Evolutionary conservation across 2,888 invertebrate genomes (phyloP).

Genomic region (Crossocerus cetratus): DNA sequence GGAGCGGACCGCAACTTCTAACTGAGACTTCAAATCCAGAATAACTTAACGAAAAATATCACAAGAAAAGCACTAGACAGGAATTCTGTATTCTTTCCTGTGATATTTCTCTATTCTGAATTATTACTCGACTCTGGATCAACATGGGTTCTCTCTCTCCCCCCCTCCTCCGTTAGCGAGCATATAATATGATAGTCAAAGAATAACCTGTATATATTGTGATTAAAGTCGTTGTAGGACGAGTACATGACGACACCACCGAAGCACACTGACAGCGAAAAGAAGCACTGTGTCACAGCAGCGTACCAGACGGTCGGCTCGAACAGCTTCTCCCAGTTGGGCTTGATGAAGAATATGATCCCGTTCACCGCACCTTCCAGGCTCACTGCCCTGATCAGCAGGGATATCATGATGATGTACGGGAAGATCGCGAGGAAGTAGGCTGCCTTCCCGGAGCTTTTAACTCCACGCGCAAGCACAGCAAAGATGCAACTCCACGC

Average conservation of each 20-base stretch:
- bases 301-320: constrained; percentile 82
- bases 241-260: constrained; percentile 81
- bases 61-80: background rate
- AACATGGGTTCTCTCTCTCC: too few relatives aligned
- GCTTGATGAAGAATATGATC: constrained; percentile 82
- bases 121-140: background rate
- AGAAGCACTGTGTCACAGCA: constrained; percentile 82
- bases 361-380: constrained; percentile 81
- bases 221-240: constrained; percentile 80
- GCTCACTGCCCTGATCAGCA: constrained; percentile 81
- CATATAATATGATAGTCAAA: constrained; percentile 28
- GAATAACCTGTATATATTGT: constrained; percentile 79
- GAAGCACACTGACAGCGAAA: constrained; percentile 81
- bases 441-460: constrained; percentile 82
- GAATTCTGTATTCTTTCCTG: too few relatives aligned
- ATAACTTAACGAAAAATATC: background rate
- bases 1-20: background rate
- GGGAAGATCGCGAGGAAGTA: constrained; percentile 86
- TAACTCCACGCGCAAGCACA: constrained; percentile 79
- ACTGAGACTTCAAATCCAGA: background rate
- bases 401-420: constrained; percentile 80
- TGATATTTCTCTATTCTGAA: background rate
- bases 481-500: constrained; percentile 79
- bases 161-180: background rate
- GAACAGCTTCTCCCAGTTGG: constrained; percentile 82